Conservation (phyloP, 1,140 invertebrate species). For the Drosophila leontia region DNA sequence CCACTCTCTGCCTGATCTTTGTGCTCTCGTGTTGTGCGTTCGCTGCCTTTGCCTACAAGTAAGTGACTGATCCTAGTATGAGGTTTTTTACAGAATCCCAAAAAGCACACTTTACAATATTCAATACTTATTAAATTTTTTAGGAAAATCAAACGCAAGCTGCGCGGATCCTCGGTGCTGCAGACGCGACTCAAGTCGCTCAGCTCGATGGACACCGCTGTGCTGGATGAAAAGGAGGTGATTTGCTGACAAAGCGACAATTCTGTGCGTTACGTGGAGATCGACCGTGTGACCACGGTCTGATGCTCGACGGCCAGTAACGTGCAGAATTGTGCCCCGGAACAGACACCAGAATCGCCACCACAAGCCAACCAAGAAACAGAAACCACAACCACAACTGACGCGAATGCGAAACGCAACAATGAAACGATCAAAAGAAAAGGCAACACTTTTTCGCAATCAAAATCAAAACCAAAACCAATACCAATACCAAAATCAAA, state of each 20-base stretch:
- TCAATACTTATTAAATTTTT: neutral
- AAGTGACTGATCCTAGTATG: slow-evolving; percentile 8
- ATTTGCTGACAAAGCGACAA: slow-evolving; percentile 97
- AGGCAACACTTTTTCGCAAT: slow-evolving; percentile 46
- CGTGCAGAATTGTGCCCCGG: slow-evolving; percentile 85
- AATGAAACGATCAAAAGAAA: slow-evolving; percentile 62
- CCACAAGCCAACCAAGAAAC: slow-evolving; percentile 45
- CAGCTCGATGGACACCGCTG: slow-evolving; percentile 90
- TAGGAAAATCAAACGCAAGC: slow-evolving; percentile 86
- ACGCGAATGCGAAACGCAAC: slow-evolving; percentile 69
- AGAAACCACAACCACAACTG: slow-evolving; percentile 43
- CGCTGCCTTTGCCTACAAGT: slow-evolving; percentile 83
- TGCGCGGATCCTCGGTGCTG: slow-evolving; percentile 89
- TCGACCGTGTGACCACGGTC: slow-evolving; percentile 95
- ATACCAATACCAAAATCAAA: slow-evolving; percentile 55
- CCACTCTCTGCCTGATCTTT: slow-evolving; percentile 85
- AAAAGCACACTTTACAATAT: neutral
- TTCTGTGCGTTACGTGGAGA: slow-evolving; percentile 95
- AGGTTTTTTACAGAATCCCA: neutral
- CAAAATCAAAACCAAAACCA: slow-evolving; percentile 48
- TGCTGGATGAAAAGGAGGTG: slow-evolving; percentile 93
- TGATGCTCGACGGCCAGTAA: slow-evolving; percentile 86
- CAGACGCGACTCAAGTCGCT: slow-evolving; percentile 91
- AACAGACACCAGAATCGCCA: slow-evolving; percentile 56
- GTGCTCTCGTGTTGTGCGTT: slow-evolving; percentile 82